These are phyloP conservation scores for Cossypha dichroa DNA, from an alignment of 2,797 vertebrate species.

Conservation along the genomic window DNA sequence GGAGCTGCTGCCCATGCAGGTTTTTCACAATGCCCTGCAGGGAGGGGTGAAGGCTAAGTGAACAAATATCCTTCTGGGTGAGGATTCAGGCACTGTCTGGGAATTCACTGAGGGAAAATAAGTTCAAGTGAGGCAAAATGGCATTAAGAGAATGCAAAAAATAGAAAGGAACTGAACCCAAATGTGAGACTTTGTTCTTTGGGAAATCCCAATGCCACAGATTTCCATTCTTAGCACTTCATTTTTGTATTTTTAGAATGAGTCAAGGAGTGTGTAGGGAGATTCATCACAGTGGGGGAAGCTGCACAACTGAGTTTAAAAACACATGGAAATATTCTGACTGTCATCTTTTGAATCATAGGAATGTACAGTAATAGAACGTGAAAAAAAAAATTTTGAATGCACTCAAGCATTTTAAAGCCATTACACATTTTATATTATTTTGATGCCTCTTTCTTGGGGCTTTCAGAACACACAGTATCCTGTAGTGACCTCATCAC, in stretches of 20 bases:
- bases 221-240: background rate
- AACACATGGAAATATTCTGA: background rate
- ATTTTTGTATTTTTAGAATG: background rate
- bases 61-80: background rate
- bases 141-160: background rate
- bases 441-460: background rate
- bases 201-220: background rate
- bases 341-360: background rate
- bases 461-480: accelerated
- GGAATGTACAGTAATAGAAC: background rate
- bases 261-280: background rate
- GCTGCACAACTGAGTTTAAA: background rate
- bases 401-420: background rate
- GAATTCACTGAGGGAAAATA: background rate
- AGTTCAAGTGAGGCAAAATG: background rate
- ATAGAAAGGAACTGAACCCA: background rate
- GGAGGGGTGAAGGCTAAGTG: background rate
- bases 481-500: background rate
- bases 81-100: background rate
- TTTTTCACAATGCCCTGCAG: background rate
- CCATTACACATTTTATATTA: accelerated
- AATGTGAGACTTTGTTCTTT: background rate
- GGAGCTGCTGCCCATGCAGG: background rate
- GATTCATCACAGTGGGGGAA: background rate
- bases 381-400: background rate